Evolutionary conservation across 2,797 vertebrate species (phyloP).

Genomic region (Lepilemur ruficaudatus): DNA sequence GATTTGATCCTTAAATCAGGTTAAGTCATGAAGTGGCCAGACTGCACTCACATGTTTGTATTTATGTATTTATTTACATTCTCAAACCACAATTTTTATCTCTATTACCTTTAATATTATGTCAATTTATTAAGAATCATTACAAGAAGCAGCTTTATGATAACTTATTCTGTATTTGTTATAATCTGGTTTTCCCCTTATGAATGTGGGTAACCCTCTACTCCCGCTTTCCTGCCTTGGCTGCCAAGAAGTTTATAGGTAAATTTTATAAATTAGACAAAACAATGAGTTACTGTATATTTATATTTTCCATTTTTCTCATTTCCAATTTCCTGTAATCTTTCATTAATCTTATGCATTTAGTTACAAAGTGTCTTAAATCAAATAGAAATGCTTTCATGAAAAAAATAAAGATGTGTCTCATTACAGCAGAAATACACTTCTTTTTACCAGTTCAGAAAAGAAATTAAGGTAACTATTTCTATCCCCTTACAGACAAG

Average conservation of each 20-base stretch:
- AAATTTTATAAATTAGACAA: background rate
- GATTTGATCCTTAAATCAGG: background rate
- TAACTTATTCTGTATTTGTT: background rate
- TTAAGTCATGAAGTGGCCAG: background rate
- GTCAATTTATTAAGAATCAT: background rate
- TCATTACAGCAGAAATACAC: background rate
- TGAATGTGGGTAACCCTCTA: background rate
- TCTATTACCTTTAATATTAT: background rate
- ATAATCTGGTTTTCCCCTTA: background rate
- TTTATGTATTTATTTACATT: background rate
- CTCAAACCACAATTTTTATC: background rate
- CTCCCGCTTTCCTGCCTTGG: background rate
- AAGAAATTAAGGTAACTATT: too few relatives aligned
- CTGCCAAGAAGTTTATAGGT: background rate
- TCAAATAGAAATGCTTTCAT: background rate
- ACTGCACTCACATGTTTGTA: background rate
- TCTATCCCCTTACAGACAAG: background rate
- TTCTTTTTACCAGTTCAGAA: too few relatives aligned
- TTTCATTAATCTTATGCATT: background rate
- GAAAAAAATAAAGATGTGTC: background rate
- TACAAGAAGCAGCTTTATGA: background rate
- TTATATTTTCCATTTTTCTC: background rate
- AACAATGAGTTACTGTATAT: background rate
- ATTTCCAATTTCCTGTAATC: background rate
- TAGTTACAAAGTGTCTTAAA: background rate